Percentiles rank a stretch among this genome's conserved stretches.
phyloP scores from a whole-genome alignment of 1,140 invertebrate species.

The Brachionus manjavacas region DNA sequence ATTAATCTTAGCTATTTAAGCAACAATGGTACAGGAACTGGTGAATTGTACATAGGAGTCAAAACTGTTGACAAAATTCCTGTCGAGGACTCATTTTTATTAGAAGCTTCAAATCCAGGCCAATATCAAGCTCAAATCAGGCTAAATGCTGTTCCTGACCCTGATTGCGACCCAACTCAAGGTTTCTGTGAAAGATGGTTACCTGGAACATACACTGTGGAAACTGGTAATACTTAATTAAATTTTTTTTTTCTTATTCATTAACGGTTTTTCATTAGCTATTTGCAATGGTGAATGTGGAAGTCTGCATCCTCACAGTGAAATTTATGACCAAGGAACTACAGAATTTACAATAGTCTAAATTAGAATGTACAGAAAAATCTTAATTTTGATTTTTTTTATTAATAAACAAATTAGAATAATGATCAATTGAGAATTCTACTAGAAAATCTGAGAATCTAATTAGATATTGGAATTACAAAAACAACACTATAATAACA shows the following conservation, averaged over 20 bases:
- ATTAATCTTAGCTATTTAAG: constrained; percentile 44
- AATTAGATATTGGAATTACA: background rate
- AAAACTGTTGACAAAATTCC: constrained; percentile 50
- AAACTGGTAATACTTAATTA: constrained; percentile 46
- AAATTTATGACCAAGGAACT: constrained; percentile 49
- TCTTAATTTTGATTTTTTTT: background rate
- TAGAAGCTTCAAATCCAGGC: constrained; percentile 46
- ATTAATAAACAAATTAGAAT: background rate
- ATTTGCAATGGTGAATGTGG: constrained; percentile 55
- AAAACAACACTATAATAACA: too few relatives aligned
- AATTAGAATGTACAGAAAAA: background rate
- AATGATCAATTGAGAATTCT: background rate
- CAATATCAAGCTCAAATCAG: constrained; percentile 46
- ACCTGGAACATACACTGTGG: constrained; percentile 51
- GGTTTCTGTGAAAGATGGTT: constrained; percentile 52
- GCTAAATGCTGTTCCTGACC: constrained; percentile 50
- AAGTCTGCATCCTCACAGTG: constrained; percentile 53
- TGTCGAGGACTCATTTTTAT: constrained; percentile 49
- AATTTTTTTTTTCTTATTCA: background rate
- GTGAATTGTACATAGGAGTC: constrained; percentile 48
- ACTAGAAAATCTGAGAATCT: background rate
- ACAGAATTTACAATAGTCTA: constrained; percentile 48
- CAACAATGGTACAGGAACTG: constrained; percentile 53
- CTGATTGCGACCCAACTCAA: constrained; percentile 52
- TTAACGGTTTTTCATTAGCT: background rate